phyloP scores from a whole-genome alignment of 2,888 invertebrate genomes.

The Nomada hirtipes region DNA sequence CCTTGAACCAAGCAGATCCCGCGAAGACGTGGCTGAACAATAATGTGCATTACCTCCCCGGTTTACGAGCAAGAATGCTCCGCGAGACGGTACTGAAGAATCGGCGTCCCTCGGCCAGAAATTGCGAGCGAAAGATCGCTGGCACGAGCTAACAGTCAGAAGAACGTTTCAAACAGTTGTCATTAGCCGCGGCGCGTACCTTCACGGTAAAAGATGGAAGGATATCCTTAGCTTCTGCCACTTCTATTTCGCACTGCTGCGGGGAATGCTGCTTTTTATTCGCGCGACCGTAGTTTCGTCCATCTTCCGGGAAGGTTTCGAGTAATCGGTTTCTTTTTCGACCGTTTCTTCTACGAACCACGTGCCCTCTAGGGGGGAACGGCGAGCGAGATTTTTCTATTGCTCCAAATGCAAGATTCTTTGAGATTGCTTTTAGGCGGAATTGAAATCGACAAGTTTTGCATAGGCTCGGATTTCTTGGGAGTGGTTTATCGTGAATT shows the following conservation, averaged over 20 bases:
- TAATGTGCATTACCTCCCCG: conserved; percentile 30
- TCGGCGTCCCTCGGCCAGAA: conserved; percentile 31
- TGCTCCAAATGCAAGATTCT: background rate
- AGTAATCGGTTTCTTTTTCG: conserved; percentile 13
- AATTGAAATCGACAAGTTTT: background rate
- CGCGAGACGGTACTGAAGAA: conserved; percentile 32
- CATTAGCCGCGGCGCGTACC: conserved; percentile 38
- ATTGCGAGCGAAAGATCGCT: conserved; percentile 23
- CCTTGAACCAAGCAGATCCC: conserved; percentile 1
- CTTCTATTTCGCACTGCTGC: background rate
- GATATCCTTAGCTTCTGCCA: conserved; percentile 17
- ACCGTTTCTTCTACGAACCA: background rate
- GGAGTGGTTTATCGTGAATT: too few relatives aligned
- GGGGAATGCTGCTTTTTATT: conserved; percentile 14
- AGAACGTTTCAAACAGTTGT: conserved; percentile 40
- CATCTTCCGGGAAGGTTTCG: conserved; percentile 26
- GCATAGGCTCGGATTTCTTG: background rate
- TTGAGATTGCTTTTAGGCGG: background rate
- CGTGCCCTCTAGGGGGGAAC: background rate
- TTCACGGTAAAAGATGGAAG: conserved; percentile 23
- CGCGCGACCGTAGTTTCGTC: background rate
- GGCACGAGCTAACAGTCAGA: conserved; percentile 55
- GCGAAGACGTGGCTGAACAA: conserved; percentile 22
- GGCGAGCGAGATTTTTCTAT: background rate
- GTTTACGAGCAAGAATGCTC: conserved; percentile 47